Conservation (phyloP, 2,113 vertebrate species). For the Dipodomys stephensi region DNA sequence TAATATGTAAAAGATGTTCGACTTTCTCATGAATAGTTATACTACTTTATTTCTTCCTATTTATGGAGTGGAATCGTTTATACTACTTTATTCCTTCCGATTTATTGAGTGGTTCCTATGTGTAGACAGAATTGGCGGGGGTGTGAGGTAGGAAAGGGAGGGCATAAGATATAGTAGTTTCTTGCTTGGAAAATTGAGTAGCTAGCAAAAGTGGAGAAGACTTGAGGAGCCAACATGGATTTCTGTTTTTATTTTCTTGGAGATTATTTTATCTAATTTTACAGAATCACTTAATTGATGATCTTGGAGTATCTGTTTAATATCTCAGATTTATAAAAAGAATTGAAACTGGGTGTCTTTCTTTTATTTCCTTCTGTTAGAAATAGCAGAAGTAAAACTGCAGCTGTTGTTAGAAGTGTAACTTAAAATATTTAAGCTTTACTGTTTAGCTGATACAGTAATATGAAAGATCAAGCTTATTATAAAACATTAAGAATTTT, state of each 20-base stretch:
- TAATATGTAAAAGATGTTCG: background rate
- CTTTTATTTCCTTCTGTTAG: constrained; percentile 48
- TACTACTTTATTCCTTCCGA: background rate
- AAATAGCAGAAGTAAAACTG: constrained; percentile 65
- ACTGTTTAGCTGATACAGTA: constrained; percentile 44
- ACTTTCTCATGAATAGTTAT: background rate
- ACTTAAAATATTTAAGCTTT: constrained; percentile 38
- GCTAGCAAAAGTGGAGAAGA: background rate
- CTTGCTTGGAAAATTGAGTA: background rate
- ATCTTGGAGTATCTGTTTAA: constrained; percentile 3
- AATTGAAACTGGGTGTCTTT: constrained; percentile 60
- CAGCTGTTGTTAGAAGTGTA: constrained; percentile 21
- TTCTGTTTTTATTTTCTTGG: constrained; percentile 4
- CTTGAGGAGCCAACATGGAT: background rate
- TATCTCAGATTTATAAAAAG: constrained; percentile 47
- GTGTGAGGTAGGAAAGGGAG: background rate
- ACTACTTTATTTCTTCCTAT: background rate
- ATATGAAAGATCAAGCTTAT: constrained; percentile 18
- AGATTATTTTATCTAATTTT: background rate
- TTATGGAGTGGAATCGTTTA: background rate
- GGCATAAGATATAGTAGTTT: background rate
- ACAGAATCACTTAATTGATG: constrained; percentile 16
- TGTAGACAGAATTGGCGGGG: background rate
- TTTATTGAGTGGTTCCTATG: background rate
- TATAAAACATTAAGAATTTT: background rate